Conservation (phyloP, 2,797 vertebrate genomes). For the Rhincodon typus region DNA sequence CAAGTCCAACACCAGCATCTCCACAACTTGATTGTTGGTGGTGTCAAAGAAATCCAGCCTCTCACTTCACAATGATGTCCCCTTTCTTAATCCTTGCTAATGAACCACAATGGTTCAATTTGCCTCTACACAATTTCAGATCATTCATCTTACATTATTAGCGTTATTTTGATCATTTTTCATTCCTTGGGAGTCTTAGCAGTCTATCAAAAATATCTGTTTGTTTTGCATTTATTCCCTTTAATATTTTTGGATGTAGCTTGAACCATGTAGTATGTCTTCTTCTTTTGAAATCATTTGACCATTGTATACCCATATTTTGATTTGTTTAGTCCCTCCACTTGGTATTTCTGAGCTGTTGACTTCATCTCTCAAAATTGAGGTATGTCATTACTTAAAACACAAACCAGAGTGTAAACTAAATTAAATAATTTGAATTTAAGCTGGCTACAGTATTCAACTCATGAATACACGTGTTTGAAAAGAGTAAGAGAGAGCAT, state of each 20-base stretch:
- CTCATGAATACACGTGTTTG: not conserved
- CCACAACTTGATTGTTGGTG: not conserved
- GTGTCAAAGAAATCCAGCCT: not conserved
- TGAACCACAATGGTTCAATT: not conserved
- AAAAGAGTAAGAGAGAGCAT: not conserved
- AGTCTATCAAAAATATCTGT: not conserved
- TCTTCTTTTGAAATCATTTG: not conserved
- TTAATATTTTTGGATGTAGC: not conserved
- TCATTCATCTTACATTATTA: not conserved
- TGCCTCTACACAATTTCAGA: not conserved
- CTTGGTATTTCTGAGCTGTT: not conserved
- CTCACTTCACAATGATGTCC: not conserved
- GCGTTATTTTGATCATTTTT: not conserved
- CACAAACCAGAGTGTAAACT: not conserved
- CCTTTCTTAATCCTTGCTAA: not conserved
- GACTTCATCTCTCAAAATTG: not conserved
- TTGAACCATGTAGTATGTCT: not conserved
- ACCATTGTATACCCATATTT: not conserved
- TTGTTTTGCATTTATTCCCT: not conserved
- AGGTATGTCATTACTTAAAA: not conserved
- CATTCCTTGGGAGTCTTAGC: not conserved
- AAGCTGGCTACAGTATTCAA: not conserved
- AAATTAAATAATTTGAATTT: not conserved
- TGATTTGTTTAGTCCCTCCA: not conserved
- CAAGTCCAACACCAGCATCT: too few relatives aligned